Evolutionary conservation across 2,797 vertebrate genomes (phyloP).

Genomic region (Hirundo rustica): DNA sequence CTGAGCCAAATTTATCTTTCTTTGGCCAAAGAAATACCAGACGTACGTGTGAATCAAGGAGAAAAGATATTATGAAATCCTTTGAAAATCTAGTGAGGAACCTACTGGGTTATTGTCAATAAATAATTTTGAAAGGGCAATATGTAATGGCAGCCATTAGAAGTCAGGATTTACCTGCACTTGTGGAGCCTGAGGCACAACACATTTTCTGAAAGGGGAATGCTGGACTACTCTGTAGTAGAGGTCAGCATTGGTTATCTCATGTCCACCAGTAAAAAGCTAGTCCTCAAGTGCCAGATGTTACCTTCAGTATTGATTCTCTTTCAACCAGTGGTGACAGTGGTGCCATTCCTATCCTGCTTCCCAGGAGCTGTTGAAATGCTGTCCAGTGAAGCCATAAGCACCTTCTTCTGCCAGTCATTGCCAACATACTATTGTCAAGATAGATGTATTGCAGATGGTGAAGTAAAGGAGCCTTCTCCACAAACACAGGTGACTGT

Average conservation of each 20-base stretch:
- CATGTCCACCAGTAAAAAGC: neutral
- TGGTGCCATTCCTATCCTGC: neutral
- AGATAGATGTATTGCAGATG: neutral
- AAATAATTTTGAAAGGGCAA: neutral
- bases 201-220: neutral
- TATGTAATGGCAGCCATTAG: neutral
- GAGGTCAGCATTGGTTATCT: neutral
- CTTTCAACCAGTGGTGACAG: neutral
- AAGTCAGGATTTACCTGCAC: neutral
- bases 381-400: neutral
- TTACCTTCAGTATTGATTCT: neutral
- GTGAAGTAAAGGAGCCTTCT: neutral
- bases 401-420: neutral
- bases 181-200: neutral
- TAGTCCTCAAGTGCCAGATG: neutral
- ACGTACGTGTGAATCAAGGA: neutral
- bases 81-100: neutral
- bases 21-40: neutral
- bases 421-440: neutral
- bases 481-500: neutral
- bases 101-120: neutral
- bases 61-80: neutral
- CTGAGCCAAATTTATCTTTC: neutral
- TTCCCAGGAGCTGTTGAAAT: neutral
- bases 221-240: neutral